Base-by-base conservation (phyloP, 2,888 invertebrate genomes). In the Diarsia dahlii region DNA sequence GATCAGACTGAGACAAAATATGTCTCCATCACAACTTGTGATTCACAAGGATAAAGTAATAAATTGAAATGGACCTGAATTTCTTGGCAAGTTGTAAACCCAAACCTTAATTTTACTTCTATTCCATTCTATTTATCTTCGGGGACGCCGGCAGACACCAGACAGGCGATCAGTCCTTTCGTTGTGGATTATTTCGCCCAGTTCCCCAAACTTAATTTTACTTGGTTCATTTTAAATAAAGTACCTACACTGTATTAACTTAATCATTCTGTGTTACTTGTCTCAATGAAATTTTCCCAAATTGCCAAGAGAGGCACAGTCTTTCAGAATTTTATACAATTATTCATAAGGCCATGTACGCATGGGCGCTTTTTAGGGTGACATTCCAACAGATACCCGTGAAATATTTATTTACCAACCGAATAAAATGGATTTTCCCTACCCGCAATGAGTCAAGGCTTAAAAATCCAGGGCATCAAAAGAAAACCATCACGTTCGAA, bases 301-400 rank as follows among this genome's bases (percentile, higher is more conserved):
- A 70, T 79, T 74, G 71, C 77, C 68, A 74, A 74, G 60, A 63
- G 64, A 69, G 69, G 78, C 76, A 70, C 85, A 87, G 87, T 85
- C 86, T 82, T 86, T 80, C 56, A 74, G 63, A 70, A 62, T 76
- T 65, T 65, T 76, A 78, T 64, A 56, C n/a, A 73, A 64, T 70
- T 71, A 50, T 60, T 70, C 28, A 39, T 66, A 62, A 58, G 45
- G 15, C n/a, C 63, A 3, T 23, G 45, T 63, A 18, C 9, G 45
- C 45, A n/a, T 13, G 13, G 63, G 63, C n/a, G n/a, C 28, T 20
- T 60, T 34, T 20, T 60, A 39, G 2, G 20, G 20, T 20, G 62
- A n/a, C 63, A 45, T 63, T 63, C 45, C 45, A 63, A 63, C 6
- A 45, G 45, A 63, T 63, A 20, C 45, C 13, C 6, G 13, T 45